Conservation (phyloP, 2,113 vertebrate genomes). For the Bagarius yarrelli region DNA sequence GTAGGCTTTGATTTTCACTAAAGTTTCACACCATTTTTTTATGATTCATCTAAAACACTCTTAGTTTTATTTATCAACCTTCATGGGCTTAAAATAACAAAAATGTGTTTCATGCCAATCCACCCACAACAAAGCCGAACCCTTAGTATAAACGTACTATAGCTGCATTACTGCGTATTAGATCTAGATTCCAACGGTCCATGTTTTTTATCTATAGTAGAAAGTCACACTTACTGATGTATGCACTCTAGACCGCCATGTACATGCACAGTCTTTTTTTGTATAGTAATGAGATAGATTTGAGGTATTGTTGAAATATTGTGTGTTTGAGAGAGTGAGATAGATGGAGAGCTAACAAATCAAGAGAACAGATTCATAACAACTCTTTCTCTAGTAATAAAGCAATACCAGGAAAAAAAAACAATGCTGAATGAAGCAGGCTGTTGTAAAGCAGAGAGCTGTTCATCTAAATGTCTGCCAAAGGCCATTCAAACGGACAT, state of each 20-base stretch:
- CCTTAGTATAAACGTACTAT: conserved; percentile 1
- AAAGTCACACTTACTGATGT: not conserved
- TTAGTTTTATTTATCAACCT: conserved; percentile 4
- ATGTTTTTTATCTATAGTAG: not conserved
- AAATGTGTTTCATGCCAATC: not conserved
- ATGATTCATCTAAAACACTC: not conserved
- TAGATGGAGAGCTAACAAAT: conserved; percentile 17
- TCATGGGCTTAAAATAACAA: not conserved
- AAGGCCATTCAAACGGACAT: conserved; percentile 6
- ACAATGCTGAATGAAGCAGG: conserved; percentile 7
- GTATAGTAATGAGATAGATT: not conserved
- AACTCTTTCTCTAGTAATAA: conserved; percentile 9
- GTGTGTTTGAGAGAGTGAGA: conserved; percentile 20
- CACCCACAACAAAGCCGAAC: not conserved
- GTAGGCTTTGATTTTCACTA: not conserved
- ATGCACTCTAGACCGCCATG: not conserved
- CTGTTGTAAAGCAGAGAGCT: conserved; percentile 25
- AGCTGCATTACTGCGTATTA: not conserved
- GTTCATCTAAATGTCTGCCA: conserved; percentile 24
- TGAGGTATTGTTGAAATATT: not conserved
- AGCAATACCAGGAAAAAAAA: conserved; percentile 3
- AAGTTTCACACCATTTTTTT: not conserved
- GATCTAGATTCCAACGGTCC: not conserved
- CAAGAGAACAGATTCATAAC: conserved; percentile 22
- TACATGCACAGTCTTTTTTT: not conserved